Conservation (phyloP, 2,888 invertebrate genomes). For the Pyralis farinalis region DNA sequence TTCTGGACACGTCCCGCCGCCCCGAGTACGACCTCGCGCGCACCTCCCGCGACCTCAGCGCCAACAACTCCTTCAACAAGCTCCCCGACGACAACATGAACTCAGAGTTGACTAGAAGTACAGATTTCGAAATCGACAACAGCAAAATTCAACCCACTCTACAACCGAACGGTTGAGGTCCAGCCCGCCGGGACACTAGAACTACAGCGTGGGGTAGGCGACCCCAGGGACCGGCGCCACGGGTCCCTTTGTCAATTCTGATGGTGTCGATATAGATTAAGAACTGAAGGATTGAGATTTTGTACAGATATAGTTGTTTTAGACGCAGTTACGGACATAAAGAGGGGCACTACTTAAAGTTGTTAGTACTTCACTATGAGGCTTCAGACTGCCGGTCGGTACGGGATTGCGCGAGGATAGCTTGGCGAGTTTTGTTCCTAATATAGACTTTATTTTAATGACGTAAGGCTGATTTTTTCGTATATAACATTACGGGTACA, state of each 20-base stretch:
- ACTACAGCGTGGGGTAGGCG: constrained; percentile 65
- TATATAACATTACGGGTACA: constrained; percentile 68
- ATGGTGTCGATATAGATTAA: constrained; percentile 24
- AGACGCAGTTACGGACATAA: constrained; percentile 39
- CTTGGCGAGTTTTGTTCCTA: constrained; percentile 69
- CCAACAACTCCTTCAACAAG: constrained; percentile 51
- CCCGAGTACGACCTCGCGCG: constrained; percentile 39
- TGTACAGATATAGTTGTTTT: constrained; percentile 44
- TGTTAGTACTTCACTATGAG: constrained; percentile 31
- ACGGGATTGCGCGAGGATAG: constrained; percentile 53
- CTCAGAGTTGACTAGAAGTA: constrained; percentile 53
- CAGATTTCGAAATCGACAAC: constrained; percentile 48
- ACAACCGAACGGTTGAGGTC: constrained; percentile 70
- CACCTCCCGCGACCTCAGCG: no score
- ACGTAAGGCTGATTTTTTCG: constrained; percentile 68
- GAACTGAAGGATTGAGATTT: constrained; percentile 50
- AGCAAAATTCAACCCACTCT: constrained; percentile 66
- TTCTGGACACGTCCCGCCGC: constrained; percentile 54
- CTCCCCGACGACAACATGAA: constrained; percentile 76
- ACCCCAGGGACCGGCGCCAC: constrained; percentile 38
- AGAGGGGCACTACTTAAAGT: constrained; percentile 19
- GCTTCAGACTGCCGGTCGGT: constrained; percentile 28
- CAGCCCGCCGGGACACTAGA: constrained; percentile 26
- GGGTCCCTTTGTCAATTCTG: constrained; percentile 39
- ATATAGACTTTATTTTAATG: constrained; percentile 68